These are phyloP conservation scores for Sebastes elongatus DNA, from an alignment of 2,797 vertebrate species.

Conservation along the genomic window DNA sequence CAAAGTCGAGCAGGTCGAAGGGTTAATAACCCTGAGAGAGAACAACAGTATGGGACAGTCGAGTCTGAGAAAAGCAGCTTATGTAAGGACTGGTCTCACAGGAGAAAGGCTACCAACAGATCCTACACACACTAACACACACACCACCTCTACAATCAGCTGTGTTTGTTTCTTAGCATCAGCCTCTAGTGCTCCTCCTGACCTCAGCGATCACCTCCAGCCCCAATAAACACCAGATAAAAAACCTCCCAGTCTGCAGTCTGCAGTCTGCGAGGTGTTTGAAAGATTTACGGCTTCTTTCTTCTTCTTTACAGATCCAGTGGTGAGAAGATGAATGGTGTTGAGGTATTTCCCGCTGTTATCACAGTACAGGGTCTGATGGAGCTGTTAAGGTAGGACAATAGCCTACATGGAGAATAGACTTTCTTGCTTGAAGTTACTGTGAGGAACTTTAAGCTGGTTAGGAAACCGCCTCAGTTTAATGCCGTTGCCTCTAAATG, in stretches of 20 bases:
- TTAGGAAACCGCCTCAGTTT: no score
- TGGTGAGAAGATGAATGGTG: not conserved
- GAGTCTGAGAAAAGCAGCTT: constrained; percentile 58
- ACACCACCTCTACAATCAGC: not conserved
- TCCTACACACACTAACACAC: not conserved
- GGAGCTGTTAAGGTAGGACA: no score
- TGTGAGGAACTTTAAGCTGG: not conserved
- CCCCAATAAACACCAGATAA: not conserved
- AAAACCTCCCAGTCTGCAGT: constrained; percentile 7
- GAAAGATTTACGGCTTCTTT: constrained; percentile 10
- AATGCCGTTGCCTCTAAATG: no score
- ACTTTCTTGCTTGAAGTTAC: not conserved
- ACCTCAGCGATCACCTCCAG: not conserved
- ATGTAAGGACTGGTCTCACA: constrained; percentile 24
- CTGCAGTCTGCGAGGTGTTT: not conserved
- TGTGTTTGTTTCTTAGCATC: constrained; percentile 12
- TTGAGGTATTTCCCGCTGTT: not conserved
- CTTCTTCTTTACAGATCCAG: no score
- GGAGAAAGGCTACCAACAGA: not conserved
- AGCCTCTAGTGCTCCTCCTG: not conserved
- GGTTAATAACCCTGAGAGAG: constrained; percentile 28
- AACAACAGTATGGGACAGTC: constrained; percentile 19
- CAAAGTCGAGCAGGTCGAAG: constrained; percentile 9
- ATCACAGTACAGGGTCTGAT: not conserved
- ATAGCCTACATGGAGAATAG: not conserved